Evolutionary conservation across 2,797 vertebrate genomes (phyloP), one percentile per base, ranked within the genome.

Genomic region (Buphagus erythrorhynchus): DNA sequence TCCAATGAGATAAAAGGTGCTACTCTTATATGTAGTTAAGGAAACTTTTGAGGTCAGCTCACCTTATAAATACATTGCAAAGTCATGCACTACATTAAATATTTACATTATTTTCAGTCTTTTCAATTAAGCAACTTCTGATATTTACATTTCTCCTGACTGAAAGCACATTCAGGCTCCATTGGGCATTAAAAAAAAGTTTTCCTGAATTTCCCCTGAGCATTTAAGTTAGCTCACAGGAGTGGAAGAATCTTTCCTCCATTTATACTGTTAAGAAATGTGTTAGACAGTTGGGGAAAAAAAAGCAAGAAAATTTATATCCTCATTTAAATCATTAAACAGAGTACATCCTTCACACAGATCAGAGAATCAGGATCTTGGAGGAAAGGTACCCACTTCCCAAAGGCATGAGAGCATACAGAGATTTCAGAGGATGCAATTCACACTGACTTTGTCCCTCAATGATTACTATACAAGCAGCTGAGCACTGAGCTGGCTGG

Each of bases 21-120:
- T 91, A 91, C 87, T 94, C 82, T 95, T 94, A 82, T 16, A 80
- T 65, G 75, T 52, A 95, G 89, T 66, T 65, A 91, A 86, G 79
- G 62, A 95, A 96, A 93, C 61, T 93, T 79, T 68, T 88, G 82
- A 94, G 91, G 90, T 95, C 94, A 96, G 66, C 85, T 96, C 95
- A 96, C 95, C 92, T 95, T 97, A 96, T 96, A 97, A 95, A 96
- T 97, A 97, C 72, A 49, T 94, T 97, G 93, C 90, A 72, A 94
- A 95, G 69, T 94, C 62, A 66, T 88, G 66, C 51, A 75, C 94
- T 84, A 91, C 33, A 59, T 96, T 93, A 94, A 97, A 95, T 96
- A 96, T 94, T 97, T 95, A 95, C 90, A 86, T 91, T 95, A 96
- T 94, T 95, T 94, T 94, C 73, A 72, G 66, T 51, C 73, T 93